These are phyloP conservation scores for Alethe castanea DNA, from an alignment of 2,113 vertebrate species.

Conservation along the genomic window DNA sequence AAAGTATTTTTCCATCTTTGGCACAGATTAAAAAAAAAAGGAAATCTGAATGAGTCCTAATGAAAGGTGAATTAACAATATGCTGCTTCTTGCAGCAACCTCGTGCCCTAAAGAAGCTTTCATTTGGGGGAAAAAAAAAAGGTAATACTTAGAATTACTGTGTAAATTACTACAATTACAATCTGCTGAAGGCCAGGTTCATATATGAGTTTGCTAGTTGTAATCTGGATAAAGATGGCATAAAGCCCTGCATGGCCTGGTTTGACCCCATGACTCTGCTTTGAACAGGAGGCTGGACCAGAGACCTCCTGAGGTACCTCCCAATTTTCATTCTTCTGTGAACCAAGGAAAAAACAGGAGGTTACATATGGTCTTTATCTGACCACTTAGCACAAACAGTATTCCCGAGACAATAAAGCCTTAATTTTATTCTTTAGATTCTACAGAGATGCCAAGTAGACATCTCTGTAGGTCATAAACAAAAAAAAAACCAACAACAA, in stretches of 20 bases:
- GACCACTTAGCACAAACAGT: neutral
- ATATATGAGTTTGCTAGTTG: neutral
- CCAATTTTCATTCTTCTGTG: neutral
- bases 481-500: neutral
- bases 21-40: neutral
- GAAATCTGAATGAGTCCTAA: neutral
- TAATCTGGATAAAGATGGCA: neutral
- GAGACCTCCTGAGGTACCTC: neutral
- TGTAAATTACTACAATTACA: neutral
- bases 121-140: neutral
- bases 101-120: neutral
- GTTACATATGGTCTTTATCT: neutral
- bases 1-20: neutral
- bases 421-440: neutral
- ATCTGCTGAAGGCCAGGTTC: neutral
- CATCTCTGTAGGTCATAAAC: neutral
- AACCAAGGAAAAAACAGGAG: neutral
- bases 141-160: neutral
- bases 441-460: neutral
- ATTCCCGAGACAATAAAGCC: neutral
- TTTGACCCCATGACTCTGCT: neutral
- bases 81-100: neutral
- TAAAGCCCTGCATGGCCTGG: neutral
- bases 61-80: neutral
- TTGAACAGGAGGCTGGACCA: neutral